Conservation (phyloP, 2,797 vertebrate species). For the Hyperoplus lanceolatus region DNA sequence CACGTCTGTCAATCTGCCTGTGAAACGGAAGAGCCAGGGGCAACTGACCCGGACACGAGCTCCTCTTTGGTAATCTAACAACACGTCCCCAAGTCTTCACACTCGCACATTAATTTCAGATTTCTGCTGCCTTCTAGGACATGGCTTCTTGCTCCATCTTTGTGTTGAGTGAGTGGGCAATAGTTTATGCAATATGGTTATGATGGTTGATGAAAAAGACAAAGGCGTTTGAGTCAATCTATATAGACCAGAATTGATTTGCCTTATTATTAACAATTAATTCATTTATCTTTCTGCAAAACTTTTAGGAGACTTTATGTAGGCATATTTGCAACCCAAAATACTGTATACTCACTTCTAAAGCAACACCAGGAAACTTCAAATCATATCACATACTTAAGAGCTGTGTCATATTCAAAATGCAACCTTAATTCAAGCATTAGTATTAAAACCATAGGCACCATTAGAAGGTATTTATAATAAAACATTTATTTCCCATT, state of each 20-base stretch:
- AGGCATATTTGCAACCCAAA: not conserved
- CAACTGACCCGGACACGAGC: conserved; percentile 68
- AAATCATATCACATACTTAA: not conserved
- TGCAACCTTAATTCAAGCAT: not conserved
- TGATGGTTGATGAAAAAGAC: conserved; percentile 17
- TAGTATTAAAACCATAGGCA: not conserved
- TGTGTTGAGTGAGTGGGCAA: conserved; percentile 48
- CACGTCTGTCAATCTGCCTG: conserved; percentile 70
- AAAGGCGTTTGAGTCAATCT: not conserved
- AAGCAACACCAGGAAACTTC: not conserved
- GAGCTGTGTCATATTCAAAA: not conserved
- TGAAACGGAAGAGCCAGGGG: conserved; percentile 75
- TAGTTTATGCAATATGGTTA: conserved; percentile 41
- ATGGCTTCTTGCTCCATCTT: conserved; percentile 26
- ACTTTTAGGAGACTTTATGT: not conserved
- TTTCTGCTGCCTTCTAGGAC: conserved; percentile 46
- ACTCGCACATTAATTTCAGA: conserved; percentile 63
- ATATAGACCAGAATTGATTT: not conserved
- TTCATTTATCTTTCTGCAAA: not conserved
- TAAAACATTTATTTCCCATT: conserved; percentile 50
- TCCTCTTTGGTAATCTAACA: conserved; percentile 66
- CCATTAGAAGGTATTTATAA: not conserved
- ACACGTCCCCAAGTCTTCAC: conserved; percentile 71
- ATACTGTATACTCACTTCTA: not conserved
- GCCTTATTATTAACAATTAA: not conserved